Percentiles rank a stretch among this genome's conserved stretches.
Conservation (phyloP, 1,140 invertebrate species). For the Drosophila jambulina region DNA sequence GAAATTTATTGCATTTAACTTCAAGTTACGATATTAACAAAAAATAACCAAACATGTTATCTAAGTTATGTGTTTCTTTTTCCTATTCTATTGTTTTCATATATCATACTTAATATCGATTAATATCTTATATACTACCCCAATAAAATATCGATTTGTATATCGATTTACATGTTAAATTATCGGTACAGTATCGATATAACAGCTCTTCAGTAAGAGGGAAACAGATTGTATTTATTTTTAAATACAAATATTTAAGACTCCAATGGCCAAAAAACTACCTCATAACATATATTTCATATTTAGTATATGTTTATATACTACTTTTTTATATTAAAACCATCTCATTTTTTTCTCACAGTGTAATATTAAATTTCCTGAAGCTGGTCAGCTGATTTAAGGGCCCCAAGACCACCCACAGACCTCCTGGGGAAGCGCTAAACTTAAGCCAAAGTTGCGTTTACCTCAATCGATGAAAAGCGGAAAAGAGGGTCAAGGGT, state of each 20-base stretch:
- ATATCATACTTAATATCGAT: too few relatives aligned
- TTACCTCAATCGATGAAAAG: conserved; percentile 35
- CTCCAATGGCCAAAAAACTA: rapidly evolving
- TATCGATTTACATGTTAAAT: background rate
- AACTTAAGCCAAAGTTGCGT: conserved; percentile 16
- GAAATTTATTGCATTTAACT: background rate
- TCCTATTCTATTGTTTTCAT: too few relatives aligned
- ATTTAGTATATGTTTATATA: background rate
- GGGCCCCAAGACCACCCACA: background rate
- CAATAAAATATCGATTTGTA: background rate
- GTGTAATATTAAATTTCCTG: background rate
- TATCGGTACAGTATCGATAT: background rate
- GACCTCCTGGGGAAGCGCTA: background rate
- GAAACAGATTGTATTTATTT: background rate
- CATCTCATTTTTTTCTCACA: background rate
- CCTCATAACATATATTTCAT: background rate
- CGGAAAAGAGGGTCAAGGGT: conserved; percentile 2
- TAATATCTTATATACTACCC: too few relatives aligned
- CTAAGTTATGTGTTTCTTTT: too few relatives aligned
- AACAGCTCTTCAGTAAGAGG: background rate
- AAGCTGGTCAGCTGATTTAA: conserved; percentile 20
- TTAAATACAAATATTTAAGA: background rate
- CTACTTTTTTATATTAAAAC: background rate
- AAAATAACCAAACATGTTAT: background rate
- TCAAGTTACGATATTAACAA: too few relatives aligned